Base-by-base conservation (phyloP, 2,888 invertebrate genomes). In the Thera britannica region DNA sequence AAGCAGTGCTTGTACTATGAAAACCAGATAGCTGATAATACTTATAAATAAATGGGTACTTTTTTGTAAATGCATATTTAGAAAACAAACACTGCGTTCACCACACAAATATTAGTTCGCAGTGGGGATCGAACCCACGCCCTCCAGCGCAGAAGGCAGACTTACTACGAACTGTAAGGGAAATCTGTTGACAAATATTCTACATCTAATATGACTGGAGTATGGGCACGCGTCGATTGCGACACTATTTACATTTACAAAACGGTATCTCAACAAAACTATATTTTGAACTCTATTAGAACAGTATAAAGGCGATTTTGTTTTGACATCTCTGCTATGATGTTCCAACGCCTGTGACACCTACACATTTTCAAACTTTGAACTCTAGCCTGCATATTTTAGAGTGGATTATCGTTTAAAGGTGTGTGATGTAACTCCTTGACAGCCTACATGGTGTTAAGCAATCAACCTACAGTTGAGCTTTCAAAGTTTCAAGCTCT, bases 211-310 rank as follows among this genome's bases (percentile, higher is more conserved):
- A 23, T 23, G 23, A 23, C 23, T 23, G 23, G 0, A 23, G n/a
- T n/a, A n/a, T 41, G 81, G 87, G 88, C 90, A 90, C 90, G 90
- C 90, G 90, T 86, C 89, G 75, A 84, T 91, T 92, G 87, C 91
- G 82, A 90, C 90, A 92, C 79, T 84, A 79, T 81, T 80, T 81
- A 78, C 80, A 82, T 85, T 84, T 86, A 85, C 73, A 76, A 84
- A 86, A 85, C 83, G 81, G 82, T 83, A 82, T 75, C 78, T 79
- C 71, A 58, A 64, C 44, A 23, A 35, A 49, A 60, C 68, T 56
- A 48, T 55, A 85, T 71, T 76, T 67, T 71, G 52, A 38, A 72
- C 81, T 75, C 70, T 83, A 71, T 23, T 0, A 0, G 0, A 58
- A 61, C 11, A 44, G 0, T 0, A 70, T 82, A 86, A 75, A 79